Evolutionary conservation across 2,113 vertebrate genomes (phyloP), one percentile per base, ranked within the genome.

Genomic region (Colinus virginianus): DNA sequence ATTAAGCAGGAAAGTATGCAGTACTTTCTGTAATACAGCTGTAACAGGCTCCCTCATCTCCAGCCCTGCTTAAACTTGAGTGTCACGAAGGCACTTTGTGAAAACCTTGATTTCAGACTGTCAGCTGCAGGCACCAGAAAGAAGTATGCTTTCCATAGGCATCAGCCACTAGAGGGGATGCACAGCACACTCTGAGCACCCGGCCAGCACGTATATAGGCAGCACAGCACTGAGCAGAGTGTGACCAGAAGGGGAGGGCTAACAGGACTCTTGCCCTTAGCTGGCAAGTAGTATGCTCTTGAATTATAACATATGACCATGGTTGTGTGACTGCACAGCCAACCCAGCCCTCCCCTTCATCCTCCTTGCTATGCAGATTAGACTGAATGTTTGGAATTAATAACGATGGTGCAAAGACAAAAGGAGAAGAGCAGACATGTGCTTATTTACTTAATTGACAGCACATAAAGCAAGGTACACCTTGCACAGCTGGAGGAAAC

Each of bases 131-230:
- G 17, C 11, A 71, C 15, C 40, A 63, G 42, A 19, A 74, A 74
- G 30, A 70, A 21, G 20, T 25, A 63, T 6, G 42, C 62, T n/a
- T 70, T 43, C 89, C 76, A 36, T 26, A 49, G 2, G 3, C 25
- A 77, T 28, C 89, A 95, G 87, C 75, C 81, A 78, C 91, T 89
- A 95, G 87, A 80, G 84, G 81, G 81, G 79, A 93, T 5, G 46
- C 46, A 75, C 0, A 15, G 43, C 72, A 53, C 66, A 32, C 11
- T 69, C 36, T 8, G 55, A 74, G 46, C 30, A 30, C 19, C 9
- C 6, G 64, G 66, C 43, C 49, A 77, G 84, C 67, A 76, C 3
- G 1, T 7, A 64, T 0, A 68, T 0, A 19, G 6, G 11, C 22
- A 0, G 4, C 78, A 75, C 16, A 66, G 53, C 1, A 2, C 71